Conservation (phyloP, 2,797 vertebrate species). For the Pristis pectinata region DNA sequence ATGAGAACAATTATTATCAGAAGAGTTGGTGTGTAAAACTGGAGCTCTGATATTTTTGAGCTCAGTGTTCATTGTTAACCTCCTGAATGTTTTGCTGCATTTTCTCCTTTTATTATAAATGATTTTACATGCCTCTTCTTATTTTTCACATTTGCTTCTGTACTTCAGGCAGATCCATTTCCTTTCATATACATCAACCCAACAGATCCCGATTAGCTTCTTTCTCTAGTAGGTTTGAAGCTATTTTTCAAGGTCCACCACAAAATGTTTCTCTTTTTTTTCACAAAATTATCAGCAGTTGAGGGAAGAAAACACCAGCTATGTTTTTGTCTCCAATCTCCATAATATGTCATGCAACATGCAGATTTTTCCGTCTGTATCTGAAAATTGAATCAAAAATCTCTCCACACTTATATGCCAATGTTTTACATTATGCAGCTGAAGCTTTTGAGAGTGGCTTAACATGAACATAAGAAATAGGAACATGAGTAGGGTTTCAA, state of each 20-base stretch:
- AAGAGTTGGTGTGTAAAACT: too few species aligned
- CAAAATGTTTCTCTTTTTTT: neutral
- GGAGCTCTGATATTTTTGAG: too few species aligned
- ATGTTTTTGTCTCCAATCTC: neutral
- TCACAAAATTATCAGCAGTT: constrained; percentile 4
- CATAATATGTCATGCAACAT: constrained; percentile 3
- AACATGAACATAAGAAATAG: neutral
- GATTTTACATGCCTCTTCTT: neutral
- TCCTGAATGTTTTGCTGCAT: too few species aligned
- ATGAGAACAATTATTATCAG: too few species aligned
- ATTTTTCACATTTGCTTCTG: neutral
- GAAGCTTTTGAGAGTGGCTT: neutral
- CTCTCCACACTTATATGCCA: neutral
- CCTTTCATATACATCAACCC: neutral
- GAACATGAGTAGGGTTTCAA: too few species aligned
- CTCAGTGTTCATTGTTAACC: too few species aligned
- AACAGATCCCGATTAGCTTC: neutral
- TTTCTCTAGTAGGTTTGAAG: neutral
- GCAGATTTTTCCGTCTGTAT: neutral
- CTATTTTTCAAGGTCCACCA: neutral
- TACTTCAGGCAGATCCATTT: neutral
- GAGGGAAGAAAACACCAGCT: neutral
- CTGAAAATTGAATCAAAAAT: neutral
- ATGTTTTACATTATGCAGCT: neutral
- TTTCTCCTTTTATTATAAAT: neutral